phyloP scores from a whole-genome alignment of 2,113 vertebrate species.

The Gallinago paraguaiae region DNA sequence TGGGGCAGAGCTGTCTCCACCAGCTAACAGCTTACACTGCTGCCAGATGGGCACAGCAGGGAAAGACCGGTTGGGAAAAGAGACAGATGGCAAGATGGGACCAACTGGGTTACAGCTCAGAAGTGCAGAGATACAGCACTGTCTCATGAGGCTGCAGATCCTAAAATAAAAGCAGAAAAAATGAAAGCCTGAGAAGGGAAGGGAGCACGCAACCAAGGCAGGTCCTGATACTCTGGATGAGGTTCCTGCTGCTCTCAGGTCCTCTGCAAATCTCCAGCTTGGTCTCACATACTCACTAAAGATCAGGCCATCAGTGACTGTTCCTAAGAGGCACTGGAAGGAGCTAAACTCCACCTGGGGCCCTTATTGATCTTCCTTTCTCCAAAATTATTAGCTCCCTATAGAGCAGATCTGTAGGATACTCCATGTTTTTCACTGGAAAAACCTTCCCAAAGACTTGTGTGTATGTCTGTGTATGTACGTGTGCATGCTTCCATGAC shows the following conservation, averaged over 20 bases:
- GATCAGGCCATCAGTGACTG: neutral
- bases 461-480: neutral
- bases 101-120: neutral
- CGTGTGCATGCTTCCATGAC: neutral
- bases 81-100: neutral
- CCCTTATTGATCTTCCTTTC: neutral
- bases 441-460: neutral
- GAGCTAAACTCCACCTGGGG: neutral
- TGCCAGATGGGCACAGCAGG: neutral
- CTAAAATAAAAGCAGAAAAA: neutral
- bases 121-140: neutral
- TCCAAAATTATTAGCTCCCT: neutral
- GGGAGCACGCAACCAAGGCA: neutral
- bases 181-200: neutral
- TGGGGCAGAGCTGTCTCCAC: neutral
- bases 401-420: neutral
- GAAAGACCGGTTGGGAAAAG: neutral
- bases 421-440: neutral
- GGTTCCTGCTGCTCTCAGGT: neutral
- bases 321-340: neutral
- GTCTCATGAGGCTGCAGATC: neutral
- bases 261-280: neutral
- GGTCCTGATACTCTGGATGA: neutral
- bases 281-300: neutral
- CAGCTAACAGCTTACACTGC: neutral